These are phyloP conservation scores for Syrrhaptes paradoxus DNA, from an alignment of 2,113 vertebrate genomes.

Conservation along the genomic window DNA sequence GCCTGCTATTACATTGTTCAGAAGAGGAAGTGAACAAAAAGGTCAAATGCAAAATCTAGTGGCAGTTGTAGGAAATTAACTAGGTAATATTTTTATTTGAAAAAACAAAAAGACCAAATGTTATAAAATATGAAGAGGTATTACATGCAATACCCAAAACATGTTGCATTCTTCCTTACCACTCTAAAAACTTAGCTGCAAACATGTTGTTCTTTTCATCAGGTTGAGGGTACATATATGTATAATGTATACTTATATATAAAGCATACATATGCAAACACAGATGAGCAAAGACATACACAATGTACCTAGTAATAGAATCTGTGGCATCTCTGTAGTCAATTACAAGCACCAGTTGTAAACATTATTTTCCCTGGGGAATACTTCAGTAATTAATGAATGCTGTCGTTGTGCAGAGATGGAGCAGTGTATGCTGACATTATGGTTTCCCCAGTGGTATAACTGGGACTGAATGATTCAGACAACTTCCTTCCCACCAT, in stretches of 20 bases:
- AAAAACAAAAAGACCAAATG: neutral
- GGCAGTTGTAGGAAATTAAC: neutral
- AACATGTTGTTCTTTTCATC: neutral
- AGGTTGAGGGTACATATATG: neutral
- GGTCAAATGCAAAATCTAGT: neutral
- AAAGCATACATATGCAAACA: neutral
- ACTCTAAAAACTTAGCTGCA: neutral
- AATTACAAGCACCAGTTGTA: neutral
- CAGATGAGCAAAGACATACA: neutral
- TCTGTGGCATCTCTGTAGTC: neutral
- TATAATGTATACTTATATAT: neutral
- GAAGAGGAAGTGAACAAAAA: neutral
- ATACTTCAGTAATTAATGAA: conserved; percentile 12
- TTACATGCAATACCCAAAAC: neutral
- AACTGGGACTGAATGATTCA: neutral
- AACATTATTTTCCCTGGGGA: neutral
- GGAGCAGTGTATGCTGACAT: conserved; percentile 27
- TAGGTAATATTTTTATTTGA: neutral
- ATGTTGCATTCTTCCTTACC: neutral
- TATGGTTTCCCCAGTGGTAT: conserved; percentile 40
- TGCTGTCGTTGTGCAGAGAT: neutral
- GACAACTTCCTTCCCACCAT: conserved; percentile 8
- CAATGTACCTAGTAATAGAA: neutral
- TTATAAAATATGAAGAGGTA: neutral
- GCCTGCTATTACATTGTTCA: neutral